Evolutionary conservation across 2,797 vertebrate species (phyloP).

Genomic region (Coccyzus lansbergi): DNA sequence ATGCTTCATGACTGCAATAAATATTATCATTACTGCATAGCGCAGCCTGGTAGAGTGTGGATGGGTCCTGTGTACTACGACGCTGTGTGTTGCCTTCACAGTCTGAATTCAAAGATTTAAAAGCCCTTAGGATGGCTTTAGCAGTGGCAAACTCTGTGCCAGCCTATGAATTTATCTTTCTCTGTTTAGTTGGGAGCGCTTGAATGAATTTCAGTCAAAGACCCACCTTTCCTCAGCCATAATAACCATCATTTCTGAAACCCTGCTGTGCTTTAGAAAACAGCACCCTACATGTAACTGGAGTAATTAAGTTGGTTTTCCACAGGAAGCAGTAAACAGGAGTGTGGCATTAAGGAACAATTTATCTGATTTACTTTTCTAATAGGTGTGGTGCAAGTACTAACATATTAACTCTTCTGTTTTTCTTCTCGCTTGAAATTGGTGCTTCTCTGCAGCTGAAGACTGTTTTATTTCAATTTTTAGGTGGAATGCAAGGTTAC

Average conservation of each 20-base stretch:
- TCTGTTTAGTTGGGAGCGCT: not conserved
- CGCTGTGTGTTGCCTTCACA: not conserved
- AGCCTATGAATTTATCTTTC: not conserved
- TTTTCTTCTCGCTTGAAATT: not conserved
- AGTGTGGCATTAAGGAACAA: not conserved
- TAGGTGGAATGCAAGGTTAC: conserved; percentile 97
- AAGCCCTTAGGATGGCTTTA: not conserved
- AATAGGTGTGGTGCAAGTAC: not conserved
- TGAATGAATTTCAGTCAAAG: not conserved
- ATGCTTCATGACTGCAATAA: not conserved
- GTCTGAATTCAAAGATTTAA: not conserved
- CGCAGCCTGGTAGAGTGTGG: not conserved
- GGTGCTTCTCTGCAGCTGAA: not conserved
- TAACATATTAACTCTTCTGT: not conserved
- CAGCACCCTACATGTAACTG: not conserved
- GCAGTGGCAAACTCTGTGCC: not conserved
- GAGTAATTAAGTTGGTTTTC: not conserved
- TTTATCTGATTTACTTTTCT: not conserved
- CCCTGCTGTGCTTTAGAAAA: not conserved
- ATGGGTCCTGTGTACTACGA: not conserved
- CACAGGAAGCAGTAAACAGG: not conserved
- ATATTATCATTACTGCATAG: not conserved
- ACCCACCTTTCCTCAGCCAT: not conserved
- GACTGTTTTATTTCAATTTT: conserved; percentile 39
- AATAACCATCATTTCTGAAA: not conserved